Conservation (phyloP, 2,888 invertebrate species). For the Leptopilina drosophilae region DNA sequence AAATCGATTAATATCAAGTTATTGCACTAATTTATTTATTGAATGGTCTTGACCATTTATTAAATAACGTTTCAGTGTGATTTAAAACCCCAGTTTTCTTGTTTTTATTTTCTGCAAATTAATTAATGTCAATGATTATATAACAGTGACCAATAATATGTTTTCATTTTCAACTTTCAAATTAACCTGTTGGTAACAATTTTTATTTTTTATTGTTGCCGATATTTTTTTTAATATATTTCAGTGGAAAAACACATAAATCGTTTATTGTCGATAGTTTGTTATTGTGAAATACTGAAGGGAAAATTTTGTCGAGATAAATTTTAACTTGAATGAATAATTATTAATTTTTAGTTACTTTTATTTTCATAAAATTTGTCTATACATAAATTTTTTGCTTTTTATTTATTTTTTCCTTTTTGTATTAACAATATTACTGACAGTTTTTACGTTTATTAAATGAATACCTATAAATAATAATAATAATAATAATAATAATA, state of each 20-base stretch:
- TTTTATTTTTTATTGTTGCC: background rate
- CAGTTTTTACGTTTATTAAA: no score
- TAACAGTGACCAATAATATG: background rate
- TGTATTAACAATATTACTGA: no score
- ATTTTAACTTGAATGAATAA: background rate
- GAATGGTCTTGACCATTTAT: constrained; percentile 1
- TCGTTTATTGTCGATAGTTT: no score
- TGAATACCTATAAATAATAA: no score
- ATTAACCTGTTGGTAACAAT: constrained; percentile 4
- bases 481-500: no score
- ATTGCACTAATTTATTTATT: background rate
- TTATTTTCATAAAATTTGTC: background rate
- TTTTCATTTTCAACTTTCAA: constrained; percentile 7
- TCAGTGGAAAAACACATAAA: no score
- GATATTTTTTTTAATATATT: no score
- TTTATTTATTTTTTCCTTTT: no score
- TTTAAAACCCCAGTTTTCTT: constrained; percentile 6
- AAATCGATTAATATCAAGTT: constrained; percentile 2
- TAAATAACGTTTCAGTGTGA: background rate
- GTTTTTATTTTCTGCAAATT: constrained; percentile 2
- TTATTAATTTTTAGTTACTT: background rate
- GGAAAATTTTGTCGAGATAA: no score
- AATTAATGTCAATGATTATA: constrained; percentile 7
- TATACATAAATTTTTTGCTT: no score
- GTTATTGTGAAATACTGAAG: no score